Base-by-base conservation (phyloP, 2,888 invertebrate genomes). In the Branchipolynoe longqiensis region DNA sequence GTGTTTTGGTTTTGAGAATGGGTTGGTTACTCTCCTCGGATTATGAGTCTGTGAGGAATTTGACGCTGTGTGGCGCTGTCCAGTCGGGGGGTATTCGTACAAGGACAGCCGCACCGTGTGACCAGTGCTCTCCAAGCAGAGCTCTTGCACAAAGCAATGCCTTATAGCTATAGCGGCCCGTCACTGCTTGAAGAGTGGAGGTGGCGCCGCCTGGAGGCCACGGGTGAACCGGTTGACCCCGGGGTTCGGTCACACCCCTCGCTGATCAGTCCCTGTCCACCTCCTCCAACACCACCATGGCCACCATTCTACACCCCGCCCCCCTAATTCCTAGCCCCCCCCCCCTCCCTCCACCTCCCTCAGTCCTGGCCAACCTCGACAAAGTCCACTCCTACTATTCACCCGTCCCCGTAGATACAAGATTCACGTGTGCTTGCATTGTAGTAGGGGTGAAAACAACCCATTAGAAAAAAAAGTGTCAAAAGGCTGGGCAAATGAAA, bases 221-320 rank as follows among this genome's bases (percentile, higher is more conserved):
- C 14, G 36, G 12, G 38, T 69, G 69, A 69, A 69, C 69, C 38
- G 3, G 36, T 18, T 69, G 69, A 69, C 69, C 69, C 69, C 38
- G 69, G 14, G 8, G 18, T 25, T 22, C 22, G 69, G 69, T 69
- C 69, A 69, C 69, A 69, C 69, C 69, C 69, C 69, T 69, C 69
- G 22, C 69, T 69, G 69, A 69, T 69, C 69, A 62, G 69, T 69
- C 36, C n/a, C 36, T 69, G 69, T 69, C 69, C 69, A 36, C 69
- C 62, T 31, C 31, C 1, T 12, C 28, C 48, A n/a, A 58, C 58
- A n/a, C 12, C 12, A 8, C 58, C 58, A 4, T 58, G 58, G 25
- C 58, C 58, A 58, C n/a, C n/a, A 8, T 48, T 8, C 48, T 18
- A 48, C 48, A 48, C 48, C 28, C 25, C 14, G 31, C 62, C 62